phyloP scores from a whole-genome alignment of 1,140 invertebrate genomes.

The Spodoptera litura region DNA sequence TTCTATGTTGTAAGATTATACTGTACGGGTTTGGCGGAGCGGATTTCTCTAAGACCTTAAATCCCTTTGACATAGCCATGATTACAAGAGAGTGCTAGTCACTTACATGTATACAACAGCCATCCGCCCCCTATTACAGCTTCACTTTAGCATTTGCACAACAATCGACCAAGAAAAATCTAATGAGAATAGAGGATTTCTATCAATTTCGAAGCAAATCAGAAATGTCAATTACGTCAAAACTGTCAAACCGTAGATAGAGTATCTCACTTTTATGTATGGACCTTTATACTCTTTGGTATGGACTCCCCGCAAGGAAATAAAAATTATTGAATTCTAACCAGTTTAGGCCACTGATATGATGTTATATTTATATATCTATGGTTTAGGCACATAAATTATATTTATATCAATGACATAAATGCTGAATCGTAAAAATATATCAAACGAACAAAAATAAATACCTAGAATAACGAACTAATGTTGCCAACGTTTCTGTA shows the following conservation, averaged over 20 bases:
- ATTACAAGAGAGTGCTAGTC: slow-evolving; percentile 52
- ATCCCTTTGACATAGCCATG: slow-evolving; percentile 97
- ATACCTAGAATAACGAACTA: no score
- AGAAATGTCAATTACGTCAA: slow-evolving; percentile 50
- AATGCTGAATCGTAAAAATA: no score
- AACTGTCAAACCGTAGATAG: slow-evolving; percentile 20
- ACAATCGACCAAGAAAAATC: slow-evolving; percentile 47
- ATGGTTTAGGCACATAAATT: no score
- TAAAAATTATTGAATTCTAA: no score
- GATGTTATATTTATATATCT: no score
- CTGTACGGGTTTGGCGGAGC: slow-evolving; percentile 95
- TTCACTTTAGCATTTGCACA: slow-evolving; percentile 48
- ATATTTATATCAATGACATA: no score
- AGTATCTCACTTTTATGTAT: no score
- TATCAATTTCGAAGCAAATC: slow-evolving; percentile 25
- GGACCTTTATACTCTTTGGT: no score
- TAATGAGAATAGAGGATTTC: slow-evolving; percentile 12
- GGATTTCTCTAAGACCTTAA: slow-evolving; percentile 95
- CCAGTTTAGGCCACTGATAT: no score
- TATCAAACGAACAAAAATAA: no score
- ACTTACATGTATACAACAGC: slow-evolving; percentile 53
- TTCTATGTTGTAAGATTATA: slow-evolving; percentile 94
- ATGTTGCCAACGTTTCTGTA: no score
- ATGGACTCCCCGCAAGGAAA: no score
- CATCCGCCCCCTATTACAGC: slow-evolving; percentile 62